These are phyloP conservation scores for Cinara cedri DNA, from an alignment of 2,888 invertebrate genomes.

Conservation along the genomic window DNA sequence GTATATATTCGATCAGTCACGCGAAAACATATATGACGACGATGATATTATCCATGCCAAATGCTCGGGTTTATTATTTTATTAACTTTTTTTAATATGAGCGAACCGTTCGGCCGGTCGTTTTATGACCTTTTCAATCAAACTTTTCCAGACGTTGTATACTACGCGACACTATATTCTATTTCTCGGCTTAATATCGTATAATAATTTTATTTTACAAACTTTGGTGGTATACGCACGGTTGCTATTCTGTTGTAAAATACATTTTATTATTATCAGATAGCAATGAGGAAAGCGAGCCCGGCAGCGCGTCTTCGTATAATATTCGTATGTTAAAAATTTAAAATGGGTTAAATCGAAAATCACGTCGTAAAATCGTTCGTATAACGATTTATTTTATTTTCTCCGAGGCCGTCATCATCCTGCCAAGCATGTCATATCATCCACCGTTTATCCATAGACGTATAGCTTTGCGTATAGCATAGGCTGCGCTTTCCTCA, in stretches of 20 bases:
- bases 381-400: too few species aligned
- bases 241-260: too few species aligned
- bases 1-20: conserved; percentile 15
- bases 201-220: conserved; percentile 8
- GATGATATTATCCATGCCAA: neutral
- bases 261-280: too few species aligned
- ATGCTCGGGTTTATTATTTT: conserved; percentile 35
- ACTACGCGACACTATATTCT: neutral
- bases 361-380: too few species aligned
- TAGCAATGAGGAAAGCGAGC: too few species aligned
- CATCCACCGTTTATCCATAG: too few species aligned
- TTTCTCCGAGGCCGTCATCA: too few species aligned
- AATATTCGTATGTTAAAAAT: neutral
- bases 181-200: neutral
- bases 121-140: conserved; percentile 55
- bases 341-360: neutral
- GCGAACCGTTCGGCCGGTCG: neutral
- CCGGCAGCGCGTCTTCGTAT: neutral
- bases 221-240: neutral
- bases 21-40: conserved; percentile 26
- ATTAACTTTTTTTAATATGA: conserved; percentile 19
- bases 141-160: conserved; percentile 24
- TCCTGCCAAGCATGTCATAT: too few species aligned
- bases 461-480: too few species aligned
- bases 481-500: too few species aligned